Base-by-base conservation (phyloP, 2,888 invertebrate genomes). In the Neria commutata region DNA sequence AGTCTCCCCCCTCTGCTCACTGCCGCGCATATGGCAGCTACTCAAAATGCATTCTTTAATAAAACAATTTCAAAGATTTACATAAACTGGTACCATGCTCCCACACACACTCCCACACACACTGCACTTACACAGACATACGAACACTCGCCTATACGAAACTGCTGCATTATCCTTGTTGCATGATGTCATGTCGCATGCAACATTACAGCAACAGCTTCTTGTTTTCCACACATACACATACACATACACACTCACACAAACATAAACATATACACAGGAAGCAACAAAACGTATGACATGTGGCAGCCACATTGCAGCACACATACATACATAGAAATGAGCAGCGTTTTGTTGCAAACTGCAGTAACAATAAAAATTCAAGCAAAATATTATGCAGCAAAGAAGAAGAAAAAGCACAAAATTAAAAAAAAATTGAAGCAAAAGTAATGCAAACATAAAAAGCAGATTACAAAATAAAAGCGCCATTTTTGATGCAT, bases 141-240 rank as follows among this genome's bases (percentile, higher is more conserved):
- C 10, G n/a, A 11, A 19, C 24, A 46, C 24, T n/a, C 19, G 23
- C 24, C 16, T 52, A n/a, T 47, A 14, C 53, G 55, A 6, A 29
- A 29, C 29, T 25, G 40, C 19, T 45, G 34, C 3, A 37, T 6
- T 6, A n/a, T 8, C 23, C 21, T 14, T 21, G 19, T 24, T 40
- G 49, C 24, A 19, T 37, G 52, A 24, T 42, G 54, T 54, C 51
- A 46, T 53, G 58, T n/a, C 46, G 42, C 54, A 33, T 54, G 50
- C 49, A 25, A 52, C 57, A 57, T 17, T 21, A 14, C 19, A 61
- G 21, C 63, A 64, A 69, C 70, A 62, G 73, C 73, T 70, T 65
- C 61, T 67, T 68, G 68, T 60, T 65, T 59, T 21, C 49, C 48
- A 29, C 26, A 25, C 14, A 49, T 14, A 46, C 5, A 46, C 14